Percentiles rank a stretch among this genome's conserved stretches.
phyloP scores from a whole-genome alignment of 2,888 invertebrate genomes.

The Papilio elwesi region DNA sequence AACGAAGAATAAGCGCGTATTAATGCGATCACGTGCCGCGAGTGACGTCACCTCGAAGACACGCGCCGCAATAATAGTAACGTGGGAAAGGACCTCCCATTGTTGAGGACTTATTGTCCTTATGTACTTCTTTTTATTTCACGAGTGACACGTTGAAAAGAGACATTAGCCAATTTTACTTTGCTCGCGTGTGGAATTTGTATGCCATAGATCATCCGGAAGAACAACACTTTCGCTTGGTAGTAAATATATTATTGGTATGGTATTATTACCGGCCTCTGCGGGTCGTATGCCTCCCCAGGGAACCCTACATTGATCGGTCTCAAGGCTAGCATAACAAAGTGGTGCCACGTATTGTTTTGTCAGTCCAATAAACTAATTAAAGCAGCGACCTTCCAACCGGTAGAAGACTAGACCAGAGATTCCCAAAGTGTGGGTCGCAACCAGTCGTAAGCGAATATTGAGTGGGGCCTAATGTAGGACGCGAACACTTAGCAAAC shows the following conservation, averaged over 20 bases:
- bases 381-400: neutral
- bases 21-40: slow-evolving; percentile 16
- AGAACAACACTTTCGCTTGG: no score
- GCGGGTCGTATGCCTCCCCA: neutral
- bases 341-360: slow-evolving; percentile 9
- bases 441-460: no score
- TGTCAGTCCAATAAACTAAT: neutral
- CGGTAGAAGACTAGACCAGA: neutral
- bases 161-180: neutral
- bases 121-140: neutral
- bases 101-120: slow-evolving; percentile 11
- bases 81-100: slow-evolving; percentile 30
- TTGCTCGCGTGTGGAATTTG: no score
- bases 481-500: no score
- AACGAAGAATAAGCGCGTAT: slow-evolving; percentile 36
- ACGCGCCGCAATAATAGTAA: slow-evolving; percentile 18
- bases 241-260: neutral
- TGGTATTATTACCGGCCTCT: neutral
- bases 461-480: no score
- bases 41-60: slow-evolving; percentile 34
- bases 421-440: no score
- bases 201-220: no score
- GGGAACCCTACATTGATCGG: neutral
- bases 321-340: neutral
- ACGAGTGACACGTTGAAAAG: neutral